Evolutionary conservation across 1,140 invertebrate genomes (phyloP).

Genomic region (Rhagoletis zephyria): DNA sequence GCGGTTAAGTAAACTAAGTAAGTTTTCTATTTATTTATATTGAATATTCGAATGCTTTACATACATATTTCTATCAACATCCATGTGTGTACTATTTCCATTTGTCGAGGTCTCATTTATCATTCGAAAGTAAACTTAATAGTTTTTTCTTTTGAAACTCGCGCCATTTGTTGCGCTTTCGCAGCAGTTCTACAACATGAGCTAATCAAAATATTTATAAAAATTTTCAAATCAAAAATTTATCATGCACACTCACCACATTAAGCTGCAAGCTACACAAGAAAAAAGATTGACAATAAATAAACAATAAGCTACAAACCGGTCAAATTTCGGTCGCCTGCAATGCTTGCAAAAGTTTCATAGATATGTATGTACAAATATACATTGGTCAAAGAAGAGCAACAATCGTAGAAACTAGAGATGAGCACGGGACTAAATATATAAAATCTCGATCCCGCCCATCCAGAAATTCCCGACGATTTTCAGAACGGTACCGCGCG

Average conservation of each 20-base stretch:
- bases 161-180: neutral
- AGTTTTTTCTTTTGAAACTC: neutral
- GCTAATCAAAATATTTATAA: conserved; percentile 47
- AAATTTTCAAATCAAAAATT: neutral
- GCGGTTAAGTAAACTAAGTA: too few species aligned
- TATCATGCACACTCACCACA: neutral
- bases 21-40: too few species aligned
- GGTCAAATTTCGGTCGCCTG: neutral
- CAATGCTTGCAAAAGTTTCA: neutral
- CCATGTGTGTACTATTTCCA: too few species aligned
- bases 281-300: neutral
- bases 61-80: too few species aligned
- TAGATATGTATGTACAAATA: neutral
- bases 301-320: conserved; percentile 1
- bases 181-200: neutral
- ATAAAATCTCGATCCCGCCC: neutral
- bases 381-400: neutral
- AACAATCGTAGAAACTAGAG: neutral
- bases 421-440: neutral
- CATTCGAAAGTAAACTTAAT: too few species aligned
- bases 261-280: neutral
- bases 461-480: too few species aligned
- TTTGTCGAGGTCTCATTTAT: too few species aligned
- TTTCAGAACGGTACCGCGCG: too few species aligned
- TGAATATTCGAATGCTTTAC: too few species aligned